Evolutionary conservation across 1,140 invertebrate genomes (phyloP).

Genomic region (Pemphigus obesinymphae): DNA sequence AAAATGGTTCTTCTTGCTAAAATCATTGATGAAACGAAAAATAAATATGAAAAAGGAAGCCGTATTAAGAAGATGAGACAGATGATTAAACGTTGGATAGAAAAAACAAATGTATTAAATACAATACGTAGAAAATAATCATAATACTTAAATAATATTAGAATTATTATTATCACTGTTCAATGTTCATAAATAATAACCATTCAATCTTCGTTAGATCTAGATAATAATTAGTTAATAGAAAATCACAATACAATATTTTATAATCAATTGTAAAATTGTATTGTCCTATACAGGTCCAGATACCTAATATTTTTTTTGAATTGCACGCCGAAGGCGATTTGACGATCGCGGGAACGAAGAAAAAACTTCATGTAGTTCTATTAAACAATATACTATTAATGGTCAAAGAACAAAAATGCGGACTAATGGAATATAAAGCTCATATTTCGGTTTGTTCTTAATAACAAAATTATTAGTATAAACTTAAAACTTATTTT

Average conservation of each 20-base stretch:
- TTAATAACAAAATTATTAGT: neutral
- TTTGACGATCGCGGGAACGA: slow-evolving; percentile 4
- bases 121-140: neutral
- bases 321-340: slow-evolving; percentile 24
- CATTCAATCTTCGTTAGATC: neutral
- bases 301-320: slow-evolving; percentile 22
- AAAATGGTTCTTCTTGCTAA: slow-evolving; percentile 22
- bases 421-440: slow-evolving; percentile 16
- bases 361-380: slow-evolving; percentile 26
- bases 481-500: neutral
- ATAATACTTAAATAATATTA: neutral
- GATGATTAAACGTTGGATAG: slow-evolving; percentile 8
- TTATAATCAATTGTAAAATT: neutral
- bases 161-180: too few relatives aligned
- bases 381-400: slow-evolving; percentile 32
- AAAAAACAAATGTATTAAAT: slow-evolving; percentile 32
- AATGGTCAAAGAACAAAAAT: slow-evolving; percentile 25
- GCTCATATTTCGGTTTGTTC: slow-evolving; percentile 8
- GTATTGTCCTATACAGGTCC: slow-evolving; percentile 6
- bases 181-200: too few relatives aligned
- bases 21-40: slow-evolving; percentile 27
- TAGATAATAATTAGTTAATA: neutral
- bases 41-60: slow-evolving; percentile 26
- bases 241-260: neutral
- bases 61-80: neutral